Percentiles rank a stretch among this genome's conserved stretches.
Evolutionary conservation across 2,797 vertebrate genomes (phyloP).

Genomic region (Poeciliopsis paucimaculata): DNA sequence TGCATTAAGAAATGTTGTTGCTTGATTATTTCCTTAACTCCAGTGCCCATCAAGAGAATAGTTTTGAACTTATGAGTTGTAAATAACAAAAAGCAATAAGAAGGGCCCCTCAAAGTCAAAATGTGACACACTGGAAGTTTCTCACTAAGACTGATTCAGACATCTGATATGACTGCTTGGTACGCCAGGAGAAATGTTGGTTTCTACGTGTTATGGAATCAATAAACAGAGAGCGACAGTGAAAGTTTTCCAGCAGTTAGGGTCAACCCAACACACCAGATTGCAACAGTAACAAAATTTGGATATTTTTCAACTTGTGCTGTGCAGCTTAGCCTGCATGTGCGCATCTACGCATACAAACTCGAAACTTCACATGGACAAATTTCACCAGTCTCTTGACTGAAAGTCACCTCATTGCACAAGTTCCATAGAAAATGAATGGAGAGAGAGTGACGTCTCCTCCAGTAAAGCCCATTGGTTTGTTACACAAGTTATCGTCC

Average conservation of each 20-base stretch:
- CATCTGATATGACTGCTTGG: background rate
- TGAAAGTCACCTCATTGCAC: too few species aligned
- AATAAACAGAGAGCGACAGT: too few species aligned
- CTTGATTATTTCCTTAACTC: background rate
- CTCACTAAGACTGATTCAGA: background rate
- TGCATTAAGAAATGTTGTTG: background rate
- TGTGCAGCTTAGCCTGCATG: too few species aligned
- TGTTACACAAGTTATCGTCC: background rate
- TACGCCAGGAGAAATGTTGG: background rate
- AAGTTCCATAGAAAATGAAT: too few species aligned
- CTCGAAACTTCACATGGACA: too few species aligned
- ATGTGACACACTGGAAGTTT: background rate
- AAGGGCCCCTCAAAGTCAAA: background rate
- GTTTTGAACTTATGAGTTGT: background rate
- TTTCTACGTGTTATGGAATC: background rate
- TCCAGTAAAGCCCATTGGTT: background rate
- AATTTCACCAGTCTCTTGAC: too few species aligned
- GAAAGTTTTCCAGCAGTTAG: too few species aligned
- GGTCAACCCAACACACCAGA: too few species aligned
- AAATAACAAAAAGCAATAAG: background rate
- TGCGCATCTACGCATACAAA: too few species aligned
- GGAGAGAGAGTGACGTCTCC: too few species aligned
- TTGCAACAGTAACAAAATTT: too few species aligned
- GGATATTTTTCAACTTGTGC: too few species aligned
- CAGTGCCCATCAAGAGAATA: background rate